Evolutionary conservation across 2,888 invertebrate genomes (phyloP).

Genomic region (Eledona agricola): DNA sequence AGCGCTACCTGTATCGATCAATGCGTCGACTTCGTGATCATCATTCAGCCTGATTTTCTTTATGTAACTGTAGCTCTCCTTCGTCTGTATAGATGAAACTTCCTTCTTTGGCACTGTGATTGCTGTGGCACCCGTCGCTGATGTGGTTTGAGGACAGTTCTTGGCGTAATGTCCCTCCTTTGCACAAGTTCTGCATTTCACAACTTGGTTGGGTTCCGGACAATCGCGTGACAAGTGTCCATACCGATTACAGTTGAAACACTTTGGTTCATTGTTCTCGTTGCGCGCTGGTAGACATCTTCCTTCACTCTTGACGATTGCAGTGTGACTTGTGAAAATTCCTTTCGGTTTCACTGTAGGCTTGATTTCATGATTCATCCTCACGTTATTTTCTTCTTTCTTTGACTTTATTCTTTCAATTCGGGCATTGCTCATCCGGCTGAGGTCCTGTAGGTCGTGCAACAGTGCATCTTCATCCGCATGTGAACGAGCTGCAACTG

Average conservation of each 20-base stretch:
- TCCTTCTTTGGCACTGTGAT: not conserved
- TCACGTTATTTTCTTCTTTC: too few relatives aligned
- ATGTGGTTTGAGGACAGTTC: constrained; percentile 7
- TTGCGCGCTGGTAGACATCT: not conserved
- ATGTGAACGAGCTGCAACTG: not conserved
- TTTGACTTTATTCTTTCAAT: too few relatives aligned
- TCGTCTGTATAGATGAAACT: not conserved
- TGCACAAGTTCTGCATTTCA: constrained; percentile 20
- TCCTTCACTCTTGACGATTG: too few relatives aligned
- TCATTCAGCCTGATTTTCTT: constrained; percentile 9
- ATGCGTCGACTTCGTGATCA: not conserved
- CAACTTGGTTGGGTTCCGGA: not conserved
- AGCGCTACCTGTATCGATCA: constrained; percentile 41
- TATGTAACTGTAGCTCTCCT: not conserved
- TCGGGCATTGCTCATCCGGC: not conserved
- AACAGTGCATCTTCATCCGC: not conserved
- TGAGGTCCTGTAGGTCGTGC: not conserved
- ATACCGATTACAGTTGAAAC: not conserved
- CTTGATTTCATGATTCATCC: not conserved
- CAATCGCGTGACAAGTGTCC: not conserved
- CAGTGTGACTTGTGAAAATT: too few relatives aligned
- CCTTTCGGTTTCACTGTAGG: too few relatives aligned
- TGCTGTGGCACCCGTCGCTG: too few relatives aligned
- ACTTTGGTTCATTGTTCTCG: not conserved
- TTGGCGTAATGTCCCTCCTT: constrained; percentile 12